phyloP scores from a whole-genome alignment of 2,113 vertebrate genomes.

The Helogale parvula region DNA sequence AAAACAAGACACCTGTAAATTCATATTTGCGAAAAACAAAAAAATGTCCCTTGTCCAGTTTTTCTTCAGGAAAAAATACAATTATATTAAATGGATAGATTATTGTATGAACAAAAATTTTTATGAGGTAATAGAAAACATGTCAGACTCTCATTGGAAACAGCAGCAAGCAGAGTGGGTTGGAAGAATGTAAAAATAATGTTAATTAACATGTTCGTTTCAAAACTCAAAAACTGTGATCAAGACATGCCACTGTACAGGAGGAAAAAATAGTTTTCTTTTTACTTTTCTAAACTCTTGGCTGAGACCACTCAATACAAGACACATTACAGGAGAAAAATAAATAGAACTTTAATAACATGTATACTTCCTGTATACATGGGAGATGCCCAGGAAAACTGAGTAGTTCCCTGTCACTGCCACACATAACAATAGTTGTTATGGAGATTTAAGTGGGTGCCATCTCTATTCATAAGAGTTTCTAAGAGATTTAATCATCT shows the following conservation, averaged over 20 bases:
- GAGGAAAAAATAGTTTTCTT: not conserved
- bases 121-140: not conserved
- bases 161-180: not conserved
- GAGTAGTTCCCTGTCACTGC: not conserved
- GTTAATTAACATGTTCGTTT: not conserved
- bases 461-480: not conserved
- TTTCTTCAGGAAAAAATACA: not conserved
- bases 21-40: not conserved
- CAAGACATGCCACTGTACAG: not conserved
- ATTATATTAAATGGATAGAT: not conserved
- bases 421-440: not conserved
- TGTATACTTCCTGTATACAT: not conserved
- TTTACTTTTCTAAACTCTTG: not conserved
- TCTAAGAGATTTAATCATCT: not conserved
- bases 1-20: not conserved
- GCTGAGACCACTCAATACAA: not conserved
- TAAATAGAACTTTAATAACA: not conserved
- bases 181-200: not conserved
- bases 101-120: not conserved
- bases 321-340: not conserved
- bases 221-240: not conserved
- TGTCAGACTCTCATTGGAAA: not conserved
- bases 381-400: not conserved
- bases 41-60: not conserved
- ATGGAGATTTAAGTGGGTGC: not conserved